phyloP scores from a whole-genome alignment of 2,888 invertebrate species.

The Ophraella communa region DNA sequence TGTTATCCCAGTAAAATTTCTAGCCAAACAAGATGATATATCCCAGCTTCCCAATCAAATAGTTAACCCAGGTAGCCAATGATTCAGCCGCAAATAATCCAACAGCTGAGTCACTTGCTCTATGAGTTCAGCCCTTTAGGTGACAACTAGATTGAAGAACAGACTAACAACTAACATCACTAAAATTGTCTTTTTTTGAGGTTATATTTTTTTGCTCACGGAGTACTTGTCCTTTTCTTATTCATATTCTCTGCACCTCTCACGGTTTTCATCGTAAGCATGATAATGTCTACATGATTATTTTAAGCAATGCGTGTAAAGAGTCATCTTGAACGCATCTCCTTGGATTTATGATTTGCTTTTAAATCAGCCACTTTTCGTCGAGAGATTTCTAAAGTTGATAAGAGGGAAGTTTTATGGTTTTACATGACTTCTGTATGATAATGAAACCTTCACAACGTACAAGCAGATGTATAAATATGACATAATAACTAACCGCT shows the following conservation, averaged over 20 bases:
- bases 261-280: slow-evolving; percentile 5
- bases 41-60: too few species aligned
- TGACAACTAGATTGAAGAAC: too few species aligned
- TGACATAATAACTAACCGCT: too few species aligned
- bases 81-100: too few species aligned
- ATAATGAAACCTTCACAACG: slow-evolving; percentile 17
- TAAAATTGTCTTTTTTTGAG: too few species aligned
- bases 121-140: too few species aligned
- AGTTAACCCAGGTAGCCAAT: too few species aligned
- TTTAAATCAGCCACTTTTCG: slow-evolving; percentile 20
- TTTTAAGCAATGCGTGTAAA: slow-evolving; percentile 22
- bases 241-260: slow-evolving; percentile 28
- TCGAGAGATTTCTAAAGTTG: slow-evolving; percentile 6
- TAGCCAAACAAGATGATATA: too few species aligned
- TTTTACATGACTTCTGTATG: slow-evolving; percentile 13
- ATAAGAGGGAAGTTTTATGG: slow-evolving; percentile 12
- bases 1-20: too few species aligned
- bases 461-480: neutral
- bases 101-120: too few species aligned
- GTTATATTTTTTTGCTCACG: slow-evolving; percentile 6
- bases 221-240: slow-evolving; percentile 18
- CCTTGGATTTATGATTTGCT: slow-evolving; percentile 25
- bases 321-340: slow-evolving; percentile 22
- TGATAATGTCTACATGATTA: slow-evolving; percentile 24
- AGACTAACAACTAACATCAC: too few species aligned